Conservation (phyloP, 1,140 invertebrate genomes). For the Brachystomella parvula region DNA sequence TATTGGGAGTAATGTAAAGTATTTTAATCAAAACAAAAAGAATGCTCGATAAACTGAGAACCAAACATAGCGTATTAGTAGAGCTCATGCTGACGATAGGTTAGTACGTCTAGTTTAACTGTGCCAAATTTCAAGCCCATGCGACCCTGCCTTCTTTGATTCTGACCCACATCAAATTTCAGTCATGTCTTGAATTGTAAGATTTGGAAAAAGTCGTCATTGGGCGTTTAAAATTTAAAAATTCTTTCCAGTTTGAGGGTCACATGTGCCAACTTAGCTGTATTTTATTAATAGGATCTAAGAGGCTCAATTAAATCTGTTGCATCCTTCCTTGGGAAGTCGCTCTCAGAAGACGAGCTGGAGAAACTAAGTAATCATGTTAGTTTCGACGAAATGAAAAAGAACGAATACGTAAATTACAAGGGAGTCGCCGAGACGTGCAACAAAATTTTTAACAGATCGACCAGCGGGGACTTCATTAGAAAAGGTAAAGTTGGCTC, state of each 20-base stretch:
- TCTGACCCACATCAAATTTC: too few relatives aligned
- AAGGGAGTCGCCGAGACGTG: slow-evolving; percentile 26
- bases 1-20: too few relatives aligned
- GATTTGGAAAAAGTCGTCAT: neutral
- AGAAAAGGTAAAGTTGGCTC: slow-evolving; percentile 35
- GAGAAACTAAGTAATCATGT: slow-evolving; percentile 61
- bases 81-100: too few relatives aligned
- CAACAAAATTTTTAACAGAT: neutral
- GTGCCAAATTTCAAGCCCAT: too few relatives aligned
- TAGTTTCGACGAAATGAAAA: slow-evolving; percentile 69
- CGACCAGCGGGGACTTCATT: slow-evolving; percentile 27
- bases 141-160: too few relatives aligned
- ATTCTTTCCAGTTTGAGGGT: neutral
- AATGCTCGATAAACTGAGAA: too few relatives aligned
- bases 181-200: too few relatives aligned
- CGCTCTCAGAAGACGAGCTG: slow-evolving; percentile 56
- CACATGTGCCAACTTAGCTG: neutral
- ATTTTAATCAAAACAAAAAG: too few relatives aligned
- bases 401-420: slow-evolving; percentile 62
- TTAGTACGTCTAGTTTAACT: too few relatives aligned
- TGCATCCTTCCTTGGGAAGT: slow-evolving; percentile 62
- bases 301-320: slow-evolving; percentile 55
- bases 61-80: too few relatives aligned
- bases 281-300: slow-evolving; percentile 48
- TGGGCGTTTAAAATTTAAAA: too few relatives aligned